These are phyloP conservation scores for Henricia sp. DNA, from an alignment of 53 echinoderm and acorn worm species.

Conservation along the genomic window DNA sequence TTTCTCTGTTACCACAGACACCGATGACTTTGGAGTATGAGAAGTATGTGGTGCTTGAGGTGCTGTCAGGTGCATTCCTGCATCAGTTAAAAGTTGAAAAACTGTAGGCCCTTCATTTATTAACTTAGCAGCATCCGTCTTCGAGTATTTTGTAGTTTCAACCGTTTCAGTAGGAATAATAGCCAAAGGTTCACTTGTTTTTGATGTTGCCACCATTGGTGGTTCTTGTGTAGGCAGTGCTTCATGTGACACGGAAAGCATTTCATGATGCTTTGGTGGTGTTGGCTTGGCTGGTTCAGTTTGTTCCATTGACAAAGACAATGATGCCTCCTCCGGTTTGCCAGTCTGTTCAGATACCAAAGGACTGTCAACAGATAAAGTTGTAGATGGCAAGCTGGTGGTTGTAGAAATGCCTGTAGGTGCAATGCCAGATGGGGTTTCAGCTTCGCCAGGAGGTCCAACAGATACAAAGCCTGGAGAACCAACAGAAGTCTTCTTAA, in stretches of 20 bases:
- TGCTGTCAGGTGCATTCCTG: not conserved
- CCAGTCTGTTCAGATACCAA: not conserved
- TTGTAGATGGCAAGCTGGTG: not conserved
- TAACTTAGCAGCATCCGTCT: not conserved
- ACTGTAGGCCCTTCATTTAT: not conserved
- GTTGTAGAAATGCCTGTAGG: not conserved
- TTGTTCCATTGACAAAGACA: no score
- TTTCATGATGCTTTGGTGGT: not conserved
- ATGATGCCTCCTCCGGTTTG: conserved; percentile 2
- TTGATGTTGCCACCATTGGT: not conserved
- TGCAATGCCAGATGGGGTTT: not conserved
- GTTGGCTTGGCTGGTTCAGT: not conserved
- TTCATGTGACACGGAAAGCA: no score
- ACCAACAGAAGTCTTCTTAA: not conserved
- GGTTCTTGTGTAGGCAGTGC: not conserved
- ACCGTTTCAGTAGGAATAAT: no score
- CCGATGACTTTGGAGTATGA: not conserved
- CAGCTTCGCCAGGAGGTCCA: not conserved
- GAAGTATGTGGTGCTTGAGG: not conserved
- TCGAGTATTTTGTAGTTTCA: not conserved
- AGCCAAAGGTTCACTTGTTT: not conserved
- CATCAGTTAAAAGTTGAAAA: not conserved
- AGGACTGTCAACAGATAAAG: not conserved
- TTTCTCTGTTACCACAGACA: not conserved
- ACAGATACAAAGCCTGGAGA: not conserved